A percentile compares a stretch with the other conserved stretches of the same genome.
These are phyloP conservation scores for Dipodomys ordii DNA, from an alignment of 2,113 vertebrate genomes.

Conservation along the genomic window DNA sequence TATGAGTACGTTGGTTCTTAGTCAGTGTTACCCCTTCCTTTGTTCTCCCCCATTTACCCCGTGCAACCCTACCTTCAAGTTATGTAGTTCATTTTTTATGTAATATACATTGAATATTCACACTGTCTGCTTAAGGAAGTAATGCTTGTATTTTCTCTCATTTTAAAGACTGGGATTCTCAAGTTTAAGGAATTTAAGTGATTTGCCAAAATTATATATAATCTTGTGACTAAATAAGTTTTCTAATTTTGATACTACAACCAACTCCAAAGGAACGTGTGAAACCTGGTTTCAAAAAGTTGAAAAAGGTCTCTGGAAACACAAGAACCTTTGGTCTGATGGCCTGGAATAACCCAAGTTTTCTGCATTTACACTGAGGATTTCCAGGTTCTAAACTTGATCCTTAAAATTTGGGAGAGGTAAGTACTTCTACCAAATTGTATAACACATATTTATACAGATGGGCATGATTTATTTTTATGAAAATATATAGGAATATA, in stretches of 20 bases:
- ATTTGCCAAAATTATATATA: neutral
- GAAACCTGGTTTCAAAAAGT: neutral
- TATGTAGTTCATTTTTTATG: too few relatives aligned
- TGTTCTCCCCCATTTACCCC: too few relatives aligned
- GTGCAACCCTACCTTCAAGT: too few relatives aligned
- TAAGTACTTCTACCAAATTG: neutral
- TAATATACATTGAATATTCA: too few relatives aligned
- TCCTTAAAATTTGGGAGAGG: neutral
- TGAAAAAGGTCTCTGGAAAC: neutral
- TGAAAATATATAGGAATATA: neutral
- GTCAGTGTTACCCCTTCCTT: too few relatives aligned
- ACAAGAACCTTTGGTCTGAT: neutral
- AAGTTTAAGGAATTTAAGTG: neutral
- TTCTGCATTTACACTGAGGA: neutral
- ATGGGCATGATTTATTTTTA: neutral
- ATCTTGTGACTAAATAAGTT: neutral
- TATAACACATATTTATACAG: neutral
- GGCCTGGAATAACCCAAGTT: neutral
- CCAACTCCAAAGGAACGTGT: neutral
- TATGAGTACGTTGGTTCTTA: too few relatives aligned
- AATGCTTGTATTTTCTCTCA: neutral
- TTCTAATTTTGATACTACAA: neutral
- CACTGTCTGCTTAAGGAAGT: neutral
- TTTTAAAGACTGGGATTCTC: neutral
- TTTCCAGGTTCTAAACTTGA: neutral